A percentile compares a stretch with the other conserved stretches of the same genome.
Evolutionary conservation across 2,113 vertebrate species (phyloP).

Genomic region (Hippopotamus amphibius): DNA sequence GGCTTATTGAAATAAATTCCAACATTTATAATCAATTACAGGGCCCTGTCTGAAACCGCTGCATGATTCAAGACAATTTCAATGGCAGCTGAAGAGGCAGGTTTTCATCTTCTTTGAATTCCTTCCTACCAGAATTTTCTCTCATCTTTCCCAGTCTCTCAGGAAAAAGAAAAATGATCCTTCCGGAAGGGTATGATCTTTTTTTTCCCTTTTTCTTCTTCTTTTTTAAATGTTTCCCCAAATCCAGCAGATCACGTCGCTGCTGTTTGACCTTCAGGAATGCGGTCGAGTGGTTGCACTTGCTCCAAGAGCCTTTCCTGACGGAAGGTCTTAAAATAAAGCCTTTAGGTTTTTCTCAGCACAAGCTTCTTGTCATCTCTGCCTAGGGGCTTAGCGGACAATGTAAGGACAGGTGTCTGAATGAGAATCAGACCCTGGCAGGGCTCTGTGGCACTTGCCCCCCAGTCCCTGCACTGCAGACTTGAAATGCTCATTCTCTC

Average conservation of each 20-base stretch:
- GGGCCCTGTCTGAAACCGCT: background rate
- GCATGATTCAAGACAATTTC: constrained; percentile 43
- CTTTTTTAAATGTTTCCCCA: constrained; percentile 72
- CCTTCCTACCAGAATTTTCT: constrained; percentile 32
- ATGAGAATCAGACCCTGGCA: constrained; percentile 61
- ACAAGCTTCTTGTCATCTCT: constrained; percentile 80
- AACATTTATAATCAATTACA: constrained; percentile 53
- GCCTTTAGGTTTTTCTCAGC: constrained; percentile 78
- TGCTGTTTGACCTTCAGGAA: constrained; percentile 84
- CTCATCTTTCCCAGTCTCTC: background rate
- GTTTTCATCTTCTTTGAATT: constrained; percentile 4
- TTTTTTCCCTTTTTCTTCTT: constrained; percentile 60
- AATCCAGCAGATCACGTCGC: constrained; percentile 77
- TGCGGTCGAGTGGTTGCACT: constrained; percentile 74
- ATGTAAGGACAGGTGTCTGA: constrained; percentile 62
- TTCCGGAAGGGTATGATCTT: background rate
- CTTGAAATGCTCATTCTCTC: background rate
- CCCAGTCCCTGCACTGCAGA: accelerated
- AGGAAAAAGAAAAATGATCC: background rate
- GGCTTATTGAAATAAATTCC: constrained; percentile 70
- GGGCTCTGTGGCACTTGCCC: background rate
- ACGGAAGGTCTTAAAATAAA: constrained; percentile 85
- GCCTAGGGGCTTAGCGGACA: constrained; percentile 80
- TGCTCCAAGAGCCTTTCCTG: constrained; percentile 81
- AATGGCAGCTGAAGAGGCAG: background rate